Base-by-base conservation (phyloP, 2,797 vertebrate genomes). In the Anas bahamensis region DNA sequence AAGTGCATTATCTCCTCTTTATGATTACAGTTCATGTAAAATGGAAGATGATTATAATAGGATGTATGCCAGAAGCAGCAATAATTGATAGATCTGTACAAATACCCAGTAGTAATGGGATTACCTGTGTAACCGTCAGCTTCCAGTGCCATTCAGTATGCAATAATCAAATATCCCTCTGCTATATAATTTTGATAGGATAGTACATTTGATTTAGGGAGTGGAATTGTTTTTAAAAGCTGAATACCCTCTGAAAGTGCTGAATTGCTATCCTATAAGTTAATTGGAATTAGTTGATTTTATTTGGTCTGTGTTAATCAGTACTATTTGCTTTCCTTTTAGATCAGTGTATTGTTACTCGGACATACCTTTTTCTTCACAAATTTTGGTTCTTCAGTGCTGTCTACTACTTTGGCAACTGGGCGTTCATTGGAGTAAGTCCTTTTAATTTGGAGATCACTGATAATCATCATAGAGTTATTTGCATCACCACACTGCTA, bases 321-420 rank as follows among this genome's bases (percentile, higher is more conserved):
- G 21, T 83, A 48, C 41, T 88, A 17, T 86, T 91, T 95, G 28
- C 35, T 98, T 89, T 94, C 84, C 52, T 95, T 97, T n/a, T 96
- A 99, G 99, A 99, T 94, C 98, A 99, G 78, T 99, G 99, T 96
- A 99, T 97, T 13, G 98, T 99, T 92, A 99, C 99, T 21, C 98
- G 99, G 89, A 99, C 99, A 0, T 99, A 99, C 86, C 98, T 99
- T 11, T 99, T 99, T 93, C 99, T 99, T 82, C 99, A 99, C 97
- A 99, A 99, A 96, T 99, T 99, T 96, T 99, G 99, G 99, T 99
- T 99, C 98, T 99, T 99, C 96, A 99, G 99, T 93, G 99, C 99
- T n/a, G 98, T 98, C 31, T 99, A 99, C 97, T 99, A 99, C 97
- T 99, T 99, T 90, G 99, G 99, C 17, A 99, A 99, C 97, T 99